Conservation (phyloP, 2,113 vertebrate species). For the Glareola pratincola region DNA sequence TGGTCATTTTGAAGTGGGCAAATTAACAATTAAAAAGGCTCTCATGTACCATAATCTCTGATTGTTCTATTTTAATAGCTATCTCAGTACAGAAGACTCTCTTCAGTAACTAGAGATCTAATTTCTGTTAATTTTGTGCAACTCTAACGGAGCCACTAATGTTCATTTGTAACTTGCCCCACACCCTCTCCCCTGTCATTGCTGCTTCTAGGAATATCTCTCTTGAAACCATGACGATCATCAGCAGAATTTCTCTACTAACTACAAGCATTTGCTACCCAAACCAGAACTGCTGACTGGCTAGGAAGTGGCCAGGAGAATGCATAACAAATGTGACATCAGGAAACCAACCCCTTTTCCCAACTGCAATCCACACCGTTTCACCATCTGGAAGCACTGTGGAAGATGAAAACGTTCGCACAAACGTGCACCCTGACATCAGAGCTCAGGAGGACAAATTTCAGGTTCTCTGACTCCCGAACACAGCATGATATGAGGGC, state of each 20-base stretch:
- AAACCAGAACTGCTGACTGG: constrained; percentile 51
- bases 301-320: constrained; percentile 16
- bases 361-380: background rate
- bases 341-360: background rate
- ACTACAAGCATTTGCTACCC: constrained; percentile 40
- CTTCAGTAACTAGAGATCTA: constrained; percentile 69
- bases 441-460: background rate
- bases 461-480: background rate
- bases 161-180: constrained; percentile 21
- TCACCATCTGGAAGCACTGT: background rate
- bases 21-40: constrained; percentile 73
- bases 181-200: background rate
- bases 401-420: background rate
- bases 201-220: constrained; percentile 18
- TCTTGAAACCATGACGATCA: constrained; percentile 67
- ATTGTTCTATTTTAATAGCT: constrained; percentile 71
- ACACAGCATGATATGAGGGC: background rate
- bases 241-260: constrained; percentile 56
- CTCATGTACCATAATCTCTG: constrained; percentile 61
- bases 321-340: background rate
- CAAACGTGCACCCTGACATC: background rate
- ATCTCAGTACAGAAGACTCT: constrained; percentile 64
- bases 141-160: constrained; percentile 51
- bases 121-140: constrained; percentile 75
- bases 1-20: constrained; percentile 65